Conservation (phyloP, 2,113 vertebrate genomes). For the Diadophis punctatus region DNA sequence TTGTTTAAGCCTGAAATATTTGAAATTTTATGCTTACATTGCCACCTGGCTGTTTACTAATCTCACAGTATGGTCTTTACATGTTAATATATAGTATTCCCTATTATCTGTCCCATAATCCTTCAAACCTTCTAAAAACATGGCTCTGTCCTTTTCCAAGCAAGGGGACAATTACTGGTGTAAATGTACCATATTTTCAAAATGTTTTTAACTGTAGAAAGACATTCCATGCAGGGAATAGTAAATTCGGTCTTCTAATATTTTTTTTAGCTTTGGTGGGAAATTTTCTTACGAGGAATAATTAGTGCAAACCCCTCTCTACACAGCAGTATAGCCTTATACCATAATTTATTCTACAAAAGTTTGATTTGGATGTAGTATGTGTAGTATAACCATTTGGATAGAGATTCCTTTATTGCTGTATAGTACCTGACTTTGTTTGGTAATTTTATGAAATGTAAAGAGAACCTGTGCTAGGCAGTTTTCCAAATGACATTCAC, state of each 20-base stretch:
- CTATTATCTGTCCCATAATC: not conserved
- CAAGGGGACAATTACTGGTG: not conserved
- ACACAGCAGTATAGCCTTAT: not conserved
- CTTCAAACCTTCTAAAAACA: not conserved
- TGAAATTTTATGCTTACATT: not conserved
- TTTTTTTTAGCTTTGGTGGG: not conserved
- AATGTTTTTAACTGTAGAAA: not conserved
- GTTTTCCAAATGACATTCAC: slow-evolving; percentile 8
- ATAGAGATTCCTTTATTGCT: not conserved
- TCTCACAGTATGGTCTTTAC: not conserved
- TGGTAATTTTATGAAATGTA: slow-evolving; percentile 4
- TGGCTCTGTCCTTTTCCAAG: not conserved
- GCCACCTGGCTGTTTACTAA: not conserved
- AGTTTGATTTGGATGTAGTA: not conserved
- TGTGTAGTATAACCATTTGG: not conserved
- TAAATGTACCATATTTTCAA: not conserved
- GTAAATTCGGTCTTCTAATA: not conserved
- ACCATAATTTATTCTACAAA: not conserved
- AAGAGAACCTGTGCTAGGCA: not conserved
- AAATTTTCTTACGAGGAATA: not conserved
- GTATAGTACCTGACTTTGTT: not conserved
- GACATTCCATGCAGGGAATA: not conserved
- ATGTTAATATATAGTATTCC: not conserved
- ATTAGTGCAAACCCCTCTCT: not conserved
- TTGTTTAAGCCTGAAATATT: not conserved